phyloP scores from a whole-genome alignment of 2,113 vertebrate genomes.

The Microcebus ravelobensis region DNA sequence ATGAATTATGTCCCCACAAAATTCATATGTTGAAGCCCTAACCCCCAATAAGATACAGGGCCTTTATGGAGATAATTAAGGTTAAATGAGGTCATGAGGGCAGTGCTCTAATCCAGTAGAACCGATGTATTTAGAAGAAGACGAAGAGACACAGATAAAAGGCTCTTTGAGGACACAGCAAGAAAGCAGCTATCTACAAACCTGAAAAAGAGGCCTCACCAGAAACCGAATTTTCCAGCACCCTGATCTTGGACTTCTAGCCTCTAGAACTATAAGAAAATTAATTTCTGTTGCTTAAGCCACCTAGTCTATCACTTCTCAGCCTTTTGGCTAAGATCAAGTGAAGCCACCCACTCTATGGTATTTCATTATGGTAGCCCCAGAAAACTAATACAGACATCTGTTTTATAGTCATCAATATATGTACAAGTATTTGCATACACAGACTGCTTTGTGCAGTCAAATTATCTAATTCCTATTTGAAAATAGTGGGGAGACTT shows the following conservation, averaged over 20 bases:
- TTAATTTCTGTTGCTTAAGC: neutral
- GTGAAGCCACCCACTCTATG: neutral
- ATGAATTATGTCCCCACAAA: neutral
- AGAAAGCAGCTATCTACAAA: neutral
- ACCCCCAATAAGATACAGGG: neutral
- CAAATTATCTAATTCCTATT: neutral
- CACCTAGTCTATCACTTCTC: too few relatives aligned
- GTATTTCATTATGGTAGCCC: neutral
- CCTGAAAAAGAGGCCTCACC: neutral
- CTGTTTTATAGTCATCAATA: neutral
- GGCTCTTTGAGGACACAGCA: neutral
- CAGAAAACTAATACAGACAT: neutral
- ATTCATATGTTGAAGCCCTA: neutral
- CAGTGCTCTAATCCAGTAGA: neutral
- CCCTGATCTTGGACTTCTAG: neutral
- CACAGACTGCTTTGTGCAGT: neutral
- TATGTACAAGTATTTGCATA: fast-evolving
- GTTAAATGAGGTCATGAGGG: neutral
- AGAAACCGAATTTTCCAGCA: neutral
- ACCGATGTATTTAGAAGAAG: neutral
- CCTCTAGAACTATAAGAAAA: neutral
- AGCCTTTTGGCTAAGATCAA: too few relatives aligned
- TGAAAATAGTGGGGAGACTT: neutral
- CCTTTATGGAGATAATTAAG: neutral
- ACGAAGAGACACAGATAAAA: neutral